Evolutionary conservation across 2,797 vertebrate species (phyloP), one percentile per base, ranked within the genome.

Genomic region (Carapus acus): DNA sequence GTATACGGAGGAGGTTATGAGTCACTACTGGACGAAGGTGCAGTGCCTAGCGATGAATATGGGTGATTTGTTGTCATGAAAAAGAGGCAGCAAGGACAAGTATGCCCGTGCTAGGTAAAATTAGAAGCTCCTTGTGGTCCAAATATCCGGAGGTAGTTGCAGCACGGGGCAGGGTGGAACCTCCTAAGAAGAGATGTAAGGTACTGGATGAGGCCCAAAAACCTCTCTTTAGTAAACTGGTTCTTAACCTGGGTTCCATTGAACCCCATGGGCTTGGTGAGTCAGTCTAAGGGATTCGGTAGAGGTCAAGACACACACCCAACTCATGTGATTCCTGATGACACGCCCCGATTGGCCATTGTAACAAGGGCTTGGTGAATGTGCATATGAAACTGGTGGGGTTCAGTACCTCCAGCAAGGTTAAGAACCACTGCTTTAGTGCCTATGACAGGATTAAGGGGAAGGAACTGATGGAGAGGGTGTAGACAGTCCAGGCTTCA

Each of bases 131-230:
- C 19, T 20, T 4, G 17, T 20, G 40, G 40, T 9, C 19, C n/a
- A n/a, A n/a, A n/a, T n/a, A n/a, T n/a, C n/a, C n/a, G n/a, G n/a
- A n/a, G n/a, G n/a, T n/a, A n/a, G 8, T 20, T 20, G 19, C 41
- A 43, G 2, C 41, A 11, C 11, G 17, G 23, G 18, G 41, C 23
- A 5, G 20, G 12, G 20, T 4, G 0, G 34, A 49, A 7, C 14
- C 3, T 14, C 21, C 34, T 6, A 17, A 2, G 6, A 36, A 38
- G 19, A 49, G 9, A 1, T 15, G 18, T 20, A 20, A 19, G 18
- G 33, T n/a, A 13, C 13, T 37, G 47, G 38, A 37, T 11, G 21
- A 49, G 18, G 46, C 42, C 20, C 29, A 53, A 21, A 22, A 53
- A 19, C 18, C 15, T 18, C 17, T 43, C 6, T 54, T 44, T 41